Evolutionary conservation across 2,113 vertebrate species (phyloP).

Genomic region (Caranx ignobilis): DNA sequence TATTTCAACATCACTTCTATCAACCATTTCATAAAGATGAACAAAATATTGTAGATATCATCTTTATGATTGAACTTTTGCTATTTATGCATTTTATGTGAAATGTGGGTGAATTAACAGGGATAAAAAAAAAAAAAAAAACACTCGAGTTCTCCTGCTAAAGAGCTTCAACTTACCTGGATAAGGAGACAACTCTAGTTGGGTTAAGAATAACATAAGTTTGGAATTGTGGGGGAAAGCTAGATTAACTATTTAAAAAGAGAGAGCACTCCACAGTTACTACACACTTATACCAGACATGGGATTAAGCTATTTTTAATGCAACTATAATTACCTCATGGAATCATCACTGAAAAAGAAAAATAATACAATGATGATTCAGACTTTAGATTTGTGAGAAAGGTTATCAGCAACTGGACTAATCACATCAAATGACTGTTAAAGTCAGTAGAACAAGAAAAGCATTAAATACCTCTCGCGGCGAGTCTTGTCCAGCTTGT

Average conservation of each 20-base stretch:
- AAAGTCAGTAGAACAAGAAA: not conserved
- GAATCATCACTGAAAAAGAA: constrained; percentile 63
- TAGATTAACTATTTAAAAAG: not conserved
- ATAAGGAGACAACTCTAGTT: not conserved
- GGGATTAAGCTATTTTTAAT: not conserved
- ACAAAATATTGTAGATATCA: too few species aligned
- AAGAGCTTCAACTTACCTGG: not conserved
- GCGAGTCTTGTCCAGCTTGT: constrained; percentile 96
- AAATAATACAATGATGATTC: not conserved
- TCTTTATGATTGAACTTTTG: too few species aligned
- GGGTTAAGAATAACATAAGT: not conserved
- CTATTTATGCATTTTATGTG: not conserved
- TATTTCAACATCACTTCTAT: not conserved
- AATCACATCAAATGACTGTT: not conserved
- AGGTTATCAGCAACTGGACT: not conserved
- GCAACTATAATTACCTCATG: constrained; percentile 56
- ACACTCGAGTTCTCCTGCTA: not conserved
- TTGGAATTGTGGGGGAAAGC: not conserved
- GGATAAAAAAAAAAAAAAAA: not conserved
- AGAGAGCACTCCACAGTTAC: constrained; percentile 7
- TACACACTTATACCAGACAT: constrained; percentile 25
- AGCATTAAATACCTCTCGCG: constrained; percentile 88
- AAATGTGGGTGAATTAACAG: not conserved
- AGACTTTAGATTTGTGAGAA: not conserved
- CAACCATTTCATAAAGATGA: too few species aligned